Evolutionary conservation across 2,113 vertebrate genomes (phyloP).

Genomic region (Nothobranchius furzeri): DNA sequence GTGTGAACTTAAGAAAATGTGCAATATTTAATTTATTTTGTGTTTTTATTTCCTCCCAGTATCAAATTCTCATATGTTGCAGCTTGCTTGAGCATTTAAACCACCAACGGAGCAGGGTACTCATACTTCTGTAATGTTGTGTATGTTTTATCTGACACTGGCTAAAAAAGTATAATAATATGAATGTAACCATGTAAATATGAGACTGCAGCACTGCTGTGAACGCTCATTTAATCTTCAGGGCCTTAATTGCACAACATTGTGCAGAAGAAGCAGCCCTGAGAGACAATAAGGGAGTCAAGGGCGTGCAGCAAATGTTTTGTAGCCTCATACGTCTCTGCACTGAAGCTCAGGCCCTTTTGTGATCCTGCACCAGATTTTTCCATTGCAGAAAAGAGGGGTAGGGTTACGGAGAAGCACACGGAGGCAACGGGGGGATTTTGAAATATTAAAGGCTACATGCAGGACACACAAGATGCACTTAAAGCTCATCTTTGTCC

Average conservation of each 20-base stretch:
- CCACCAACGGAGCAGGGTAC: conserved; percentile 14
- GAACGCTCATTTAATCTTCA: conserved; percentile 53
- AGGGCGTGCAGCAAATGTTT: conserved; percentile 24
- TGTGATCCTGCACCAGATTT: neutral
- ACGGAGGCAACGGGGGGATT: conserved; percentile 28
- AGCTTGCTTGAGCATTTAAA: conserved; percentile 21
- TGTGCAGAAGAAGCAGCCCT: conserved; percentile 9
- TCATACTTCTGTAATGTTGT: conserved; percentile 12
- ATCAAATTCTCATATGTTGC: conserved; percentile 27
- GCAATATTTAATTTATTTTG: conserved; percentile 46
- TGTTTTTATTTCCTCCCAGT: conserved; percentile 16
- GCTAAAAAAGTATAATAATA: conserved; percentile 25
- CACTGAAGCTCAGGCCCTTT: conserved; percentile 1
- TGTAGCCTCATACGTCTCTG: conserved; percentile 32
- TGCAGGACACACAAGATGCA: conserved; percentile 44
- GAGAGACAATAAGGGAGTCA: conserved; percentile 8
- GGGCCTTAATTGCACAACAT: conserved; percentile 58
- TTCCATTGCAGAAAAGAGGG: conserved; percentile 41
- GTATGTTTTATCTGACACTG: conserved; percentile 28
- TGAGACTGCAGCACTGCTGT: conserved; percentile 32
- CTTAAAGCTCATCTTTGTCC: conserved; percentile 48
- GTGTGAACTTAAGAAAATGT: conserved; percentile 43
- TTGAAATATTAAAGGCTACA: conserved; percentile 44
- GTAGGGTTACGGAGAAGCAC: conserved; percentile 38
- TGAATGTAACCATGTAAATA: conserved; percentile 71